Evolutionary conservation across 1,140 invertebrate genomes (phyloP).

Genomic region (Papilio dardanus): DNA sequence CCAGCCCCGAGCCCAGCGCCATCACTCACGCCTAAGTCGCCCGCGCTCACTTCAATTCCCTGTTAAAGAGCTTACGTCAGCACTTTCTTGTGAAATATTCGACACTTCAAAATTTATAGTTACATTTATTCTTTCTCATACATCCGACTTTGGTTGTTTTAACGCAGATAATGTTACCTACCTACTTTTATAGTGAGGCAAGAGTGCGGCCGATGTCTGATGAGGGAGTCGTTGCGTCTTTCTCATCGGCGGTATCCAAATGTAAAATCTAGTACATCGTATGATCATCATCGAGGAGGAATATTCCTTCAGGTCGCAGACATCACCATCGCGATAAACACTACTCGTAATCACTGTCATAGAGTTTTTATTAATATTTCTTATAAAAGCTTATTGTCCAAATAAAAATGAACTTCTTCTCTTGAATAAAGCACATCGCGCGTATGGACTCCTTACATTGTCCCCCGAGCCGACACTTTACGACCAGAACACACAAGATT

Average conservation of each 20-base stretch:
- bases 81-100: not conserved
- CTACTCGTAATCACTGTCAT: too few species aligned
- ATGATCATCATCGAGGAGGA: too few species aligned
- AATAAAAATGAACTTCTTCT: slow-evolving; percentile 40
- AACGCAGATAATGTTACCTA: not conserved
- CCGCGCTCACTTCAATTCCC: not conserved
- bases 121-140: not conserved
- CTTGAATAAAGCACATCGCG: slow-evolving; percentile 42
- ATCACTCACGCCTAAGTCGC: slow-evolving; percentile 26
- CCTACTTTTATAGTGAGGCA: too few species aligned
- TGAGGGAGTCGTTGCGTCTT: too few species aligned
- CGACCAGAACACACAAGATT: not conserved
- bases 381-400: slow-evolving; percentile 40
- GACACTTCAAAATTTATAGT: not conserved
- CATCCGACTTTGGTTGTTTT: not conserved
- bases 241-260: too few species aligned
- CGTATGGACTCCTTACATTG: slow-evolving; percentile 41
- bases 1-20: not conserved
- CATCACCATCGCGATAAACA: not conserved
- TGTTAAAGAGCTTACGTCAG: slow-evolving; percentile 9
- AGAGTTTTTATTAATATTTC: too few species aligned
- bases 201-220: too few species aligned
- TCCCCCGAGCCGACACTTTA: slow-evolving; percentile 28
- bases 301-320: not conserved
- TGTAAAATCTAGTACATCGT: too few species aligned